Conservation (phyloP, 2,888 invertebrate genomes). For the Fragum fragum region DNA sequence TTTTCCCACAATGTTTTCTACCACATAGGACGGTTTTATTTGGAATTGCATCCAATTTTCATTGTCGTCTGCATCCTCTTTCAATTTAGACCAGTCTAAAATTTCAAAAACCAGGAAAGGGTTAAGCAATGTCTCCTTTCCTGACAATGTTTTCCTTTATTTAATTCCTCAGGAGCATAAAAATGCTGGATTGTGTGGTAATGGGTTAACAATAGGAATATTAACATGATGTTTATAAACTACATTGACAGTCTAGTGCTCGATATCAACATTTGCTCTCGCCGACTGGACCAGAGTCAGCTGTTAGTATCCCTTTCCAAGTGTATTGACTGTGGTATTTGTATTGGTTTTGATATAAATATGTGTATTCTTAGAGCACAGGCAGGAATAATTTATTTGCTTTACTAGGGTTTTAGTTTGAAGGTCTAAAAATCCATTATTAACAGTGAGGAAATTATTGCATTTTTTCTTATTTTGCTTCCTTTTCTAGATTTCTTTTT, state of each 20-base stretch:
- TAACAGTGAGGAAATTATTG: not conserved
- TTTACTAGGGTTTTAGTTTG: constrained; percentile 5
- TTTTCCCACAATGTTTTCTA: not conserved
- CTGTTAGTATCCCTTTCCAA: constrained; percentile 57
- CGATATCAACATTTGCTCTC: constrained; percentile 60
- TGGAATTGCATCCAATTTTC: too few relatives aligned
- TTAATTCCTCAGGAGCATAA: not conserved
- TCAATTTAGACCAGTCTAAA: too few relatives aligned
- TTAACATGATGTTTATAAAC: not conserved
- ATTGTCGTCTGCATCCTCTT: too few relatives aligned
- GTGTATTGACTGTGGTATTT: not conserved
- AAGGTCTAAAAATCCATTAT: constrained; percentile 1
- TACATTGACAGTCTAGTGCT: constrained; percentile 60
- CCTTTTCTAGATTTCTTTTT: too few relatives aligned
- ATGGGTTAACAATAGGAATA: not conserved
- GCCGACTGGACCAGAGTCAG: constrained; percentile 52
- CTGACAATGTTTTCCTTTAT: too few relatives aligned
- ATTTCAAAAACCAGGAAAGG: too few relatives aligned
- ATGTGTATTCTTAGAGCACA: constrained; percentile 8
- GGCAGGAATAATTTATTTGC: not conserved
- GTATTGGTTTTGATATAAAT: constrained; percentile 4
- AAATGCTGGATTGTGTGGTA: too few relatives aligned
- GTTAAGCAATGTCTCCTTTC: too few relatives aligned
- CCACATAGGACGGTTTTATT: too few relatives aligned
- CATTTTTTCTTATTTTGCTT: too few relatives aligned